A percentile compares a stretch with the other conserved stretches of the same genome.
Evolutionary conservation across 2,113 vertebrate species (phyloP).

Genomic region (Speoplatyrhinus poulsoni): DNA sequence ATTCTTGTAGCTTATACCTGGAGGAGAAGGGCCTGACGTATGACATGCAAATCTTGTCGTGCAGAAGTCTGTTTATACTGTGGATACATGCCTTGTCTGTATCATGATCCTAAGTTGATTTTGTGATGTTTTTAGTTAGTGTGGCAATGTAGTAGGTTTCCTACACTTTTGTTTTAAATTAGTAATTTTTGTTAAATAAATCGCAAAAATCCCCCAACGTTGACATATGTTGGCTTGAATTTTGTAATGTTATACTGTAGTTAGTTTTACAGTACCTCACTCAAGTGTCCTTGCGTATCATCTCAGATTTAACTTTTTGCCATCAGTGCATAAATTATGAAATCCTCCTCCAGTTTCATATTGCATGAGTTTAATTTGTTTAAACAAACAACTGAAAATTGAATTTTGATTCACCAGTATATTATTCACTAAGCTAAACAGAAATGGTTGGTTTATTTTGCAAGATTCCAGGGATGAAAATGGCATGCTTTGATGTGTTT

Average conservation of each 20-base stretch:
- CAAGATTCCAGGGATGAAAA: background rate
- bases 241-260: background rate
- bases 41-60: conserved; percentile 55
- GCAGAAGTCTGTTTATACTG: conserved; percentile 12
- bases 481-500: background rate
- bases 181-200: conserved; percentile 49
- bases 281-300: background rate
- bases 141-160: conserved; percentile 12
- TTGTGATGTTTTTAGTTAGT: background rate
- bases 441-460: too few species aligned
- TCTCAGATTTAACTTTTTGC: background rate
- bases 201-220: background rate
- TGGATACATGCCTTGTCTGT: conserved; percentile 7
- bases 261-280: too few species aligned
- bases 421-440: too few species aligned
- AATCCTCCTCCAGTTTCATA: background rate
- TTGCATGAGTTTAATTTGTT: background rate
- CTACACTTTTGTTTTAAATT: conserved; percentile 22
- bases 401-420: background rate
- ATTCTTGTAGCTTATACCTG: conserved; percentile 88
- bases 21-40: conserved; percentile 97
- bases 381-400: background rate
- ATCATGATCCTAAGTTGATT: conserved; percentile 15
- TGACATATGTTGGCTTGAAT: background rate
- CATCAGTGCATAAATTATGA: conserved; percentile 23